Evolutionary conservation across 2,888 invertebrate genomes (phyloP).

Genomic region (Dryobotodes eremita): DNA sequence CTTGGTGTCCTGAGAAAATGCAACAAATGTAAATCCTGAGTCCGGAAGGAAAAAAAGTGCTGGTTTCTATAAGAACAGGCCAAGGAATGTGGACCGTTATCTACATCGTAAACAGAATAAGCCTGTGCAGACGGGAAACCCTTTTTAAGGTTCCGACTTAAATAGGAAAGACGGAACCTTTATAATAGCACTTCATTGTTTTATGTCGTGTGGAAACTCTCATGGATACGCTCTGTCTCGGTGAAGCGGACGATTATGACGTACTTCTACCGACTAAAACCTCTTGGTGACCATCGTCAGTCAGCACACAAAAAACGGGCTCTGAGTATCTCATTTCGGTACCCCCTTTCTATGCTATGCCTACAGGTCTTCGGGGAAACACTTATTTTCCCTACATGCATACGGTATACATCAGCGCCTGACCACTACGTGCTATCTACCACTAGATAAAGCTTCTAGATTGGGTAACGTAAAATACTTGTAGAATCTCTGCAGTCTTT

Average conservation of each 20-base stretch:
- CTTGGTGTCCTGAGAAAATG: conserved; percentile 85
- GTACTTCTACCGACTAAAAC: background rate
- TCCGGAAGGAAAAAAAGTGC: background rate
- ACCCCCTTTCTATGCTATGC: background rate
- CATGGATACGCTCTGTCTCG: background rate
- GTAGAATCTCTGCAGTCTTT: background rate
- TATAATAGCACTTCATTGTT: background rate
- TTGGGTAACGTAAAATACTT: background rate
- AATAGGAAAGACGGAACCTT: background rate
- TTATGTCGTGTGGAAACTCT: background rate
- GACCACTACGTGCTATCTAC: background rate
- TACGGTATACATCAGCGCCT: background rate
- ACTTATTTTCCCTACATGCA: too few species aligned
- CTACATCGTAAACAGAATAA: background rate
- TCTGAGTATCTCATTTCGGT: background rate
- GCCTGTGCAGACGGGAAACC: background rate
- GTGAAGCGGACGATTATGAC: too few species aligned
- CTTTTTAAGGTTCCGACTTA: background rate
- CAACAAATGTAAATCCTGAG: background rate
- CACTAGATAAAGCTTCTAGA: background rate
- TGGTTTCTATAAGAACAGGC: background rate
- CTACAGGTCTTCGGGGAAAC: background rate
- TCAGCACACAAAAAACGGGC: background rate
- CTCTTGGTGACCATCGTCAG: background rate
- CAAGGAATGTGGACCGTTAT: background rate